Base-by-base conservation (phyloP, 1,140 invertebrate species). In the Sesamia nonagrioides region DNA sequence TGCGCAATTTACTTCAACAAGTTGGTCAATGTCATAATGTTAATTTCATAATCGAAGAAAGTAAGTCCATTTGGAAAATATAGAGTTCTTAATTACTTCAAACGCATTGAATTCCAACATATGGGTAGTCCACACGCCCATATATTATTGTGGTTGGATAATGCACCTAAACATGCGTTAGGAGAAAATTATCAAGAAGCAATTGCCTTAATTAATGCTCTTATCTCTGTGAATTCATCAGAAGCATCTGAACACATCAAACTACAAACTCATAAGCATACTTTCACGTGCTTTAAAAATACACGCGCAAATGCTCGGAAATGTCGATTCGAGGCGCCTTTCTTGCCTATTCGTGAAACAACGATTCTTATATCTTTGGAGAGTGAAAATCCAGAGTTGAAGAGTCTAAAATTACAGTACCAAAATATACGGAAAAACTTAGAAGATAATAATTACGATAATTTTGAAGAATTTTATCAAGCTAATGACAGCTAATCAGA, bases 91-190 rank as follows among this genome's bases (percentile, higher is more conserved):
- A 17, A 92, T 78, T 95, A 90, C 74, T 94, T 88, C 60, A 86
- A 84, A 86, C 71, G 89, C 84, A 91, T 93, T 82, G 95, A 93
- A 89, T 95, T 95, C 88, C 92, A 94, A 86, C 91, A 94, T 87
- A 84, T 88, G 78, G 95, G 91, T 21, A 85, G 85, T 79, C 81
- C 85, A 74, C 77, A 80, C 48, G 87, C 84, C 0, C 79, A 85
- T 75, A 85, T 82, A 27, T 66, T 82, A 66, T 8, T 71, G 18
- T 84, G 81, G 81, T 17, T 84, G n/a, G 61, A 66, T 50, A 77
- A 84, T 76, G 78, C 74, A 50, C 83, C 83, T 27, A 15, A 58
- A 21, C 58, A 82, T 69, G 56, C 60, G 0, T 15, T 77, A 50
- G 42, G 27, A 0, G 48, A 37, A 69, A 35, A 82, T 76, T 18